phyloP scores from a whole-genome alignment of 1,140 invertebrate species.

The Drosophila kohkoa region DNA sequence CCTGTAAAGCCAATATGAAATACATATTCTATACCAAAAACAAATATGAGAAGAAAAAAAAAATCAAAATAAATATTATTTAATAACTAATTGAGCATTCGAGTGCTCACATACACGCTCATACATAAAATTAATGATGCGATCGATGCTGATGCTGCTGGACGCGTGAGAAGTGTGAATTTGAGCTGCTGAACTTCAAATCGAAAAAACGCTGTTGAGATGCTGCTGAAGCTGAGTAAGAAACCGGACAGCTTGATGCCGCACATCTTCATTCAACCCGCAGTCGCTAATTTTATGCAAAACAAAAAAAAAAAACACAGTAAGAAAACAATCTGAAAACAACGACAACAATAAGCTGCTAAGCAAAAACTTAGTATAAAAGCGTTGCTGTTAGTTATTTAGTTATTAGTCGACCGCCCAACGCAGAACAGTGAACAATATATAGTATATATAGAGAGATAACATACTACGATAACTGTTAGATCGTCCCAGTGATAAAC shows the following conservation, averaged over 20 bases:
- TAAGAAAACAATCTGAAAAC: conserved; percentile 9
- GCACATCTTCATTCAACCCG: conserved; percentile 77
- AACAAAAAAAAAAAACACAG: conserved; percentile 56
- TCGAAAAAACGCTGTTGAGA: conserved; percentile 28
- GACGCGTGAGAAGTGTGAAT: conserved; percentile 73
- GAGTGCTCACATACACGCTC: conserved; percentile 36
- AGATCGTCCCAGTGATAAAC: conserved; percentile 42
- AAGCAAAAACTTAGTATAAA: conserved; percentile 70
- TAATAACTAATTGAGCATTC: conserved; percentile 78
- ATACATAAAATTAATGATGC: conserved; percentile 76
- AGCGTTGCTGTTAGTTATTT: conserved; percentile 57
- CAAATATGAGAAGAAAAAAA: conserved; percentile 37
- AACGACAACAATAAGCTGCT: conserved; percentile 31
- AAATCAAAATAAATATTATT: conserved; percentile 62
- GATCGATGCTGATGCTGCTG: conserved; percentile 16
- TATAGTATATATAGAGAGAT: neutral
- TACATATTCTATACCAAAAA: conserved; percentile 41
- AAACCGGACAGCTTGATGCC: conserved; percentile 67
- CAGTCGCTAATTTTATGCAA: conserved; percentile 72
- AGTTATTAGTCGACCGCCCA: conserved; percentile 67
- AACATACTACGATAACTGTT: conserved; percentile 35
- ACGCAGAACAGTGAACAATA: conserved; percentile 44
- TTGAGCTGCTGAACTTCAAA: conserved; percentile 77
- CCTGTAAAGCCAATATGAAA: conserved; percentile 37
- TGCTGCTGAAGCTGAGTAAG: conserved; percentile 69